Conservation (phyloP, 2,888 invertebrate genomes). For the Uropetala carovei region DNA sequence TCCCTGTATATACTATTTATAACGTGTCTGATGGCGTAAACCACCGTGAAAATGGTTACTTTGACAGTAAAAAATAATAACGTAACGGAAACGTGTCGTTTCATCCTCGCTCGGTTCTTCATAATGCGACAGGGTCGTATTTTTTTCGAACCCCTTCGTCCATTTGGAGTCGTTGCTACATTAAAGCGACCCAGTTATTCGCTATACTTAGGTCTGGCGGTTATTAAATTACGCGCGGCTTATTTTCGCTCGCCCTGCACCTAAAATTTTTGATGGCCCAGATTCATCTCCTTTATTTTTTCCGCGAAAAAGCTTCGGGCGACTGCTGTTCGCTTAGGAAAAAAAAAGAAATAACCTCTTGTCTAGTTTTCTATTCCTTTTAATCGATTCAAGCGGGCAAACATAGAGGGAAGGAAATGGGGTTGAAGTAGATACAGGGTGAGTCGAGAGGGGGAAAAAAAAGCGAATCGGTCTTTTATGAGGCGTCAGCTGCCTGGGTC, state of each 20-base stretch:
- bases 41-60: too few species aligned
- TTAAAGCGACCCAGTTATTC: neutral
- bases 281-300: neutral
- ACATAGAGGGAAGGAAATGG: neutral
- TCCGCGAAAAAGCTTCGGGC: neutral
- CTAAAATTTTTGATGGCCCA: neutral
- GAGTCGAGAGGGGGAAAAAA: neutral
- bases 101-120: too few species aligned
- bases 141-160: too few species aligned
- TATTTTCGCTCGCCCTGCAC: neutral
- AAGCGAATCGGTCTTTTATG: neutral
- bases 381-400: neutral
- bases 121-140: too few species aligned
- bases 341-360: too few species aligned
- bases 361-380: neutral
- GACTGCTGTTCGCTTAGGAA: neutral
- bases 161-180: neutral
- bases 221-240: neutral
- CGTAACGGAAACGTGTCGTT: too few species aligned
- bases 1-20: too few species aligned
- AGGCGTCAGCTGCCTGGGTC: constrained; percentile 4
- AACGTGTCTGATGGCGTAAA: too few species aligned
- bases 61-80: too few species aligned
- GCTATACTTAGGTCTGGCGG: neutral
- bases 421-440: neutral